phyloP scores from a whole-genome alignment of 1,140 invertebrate species.

The Ceratina australensis region DNA sequence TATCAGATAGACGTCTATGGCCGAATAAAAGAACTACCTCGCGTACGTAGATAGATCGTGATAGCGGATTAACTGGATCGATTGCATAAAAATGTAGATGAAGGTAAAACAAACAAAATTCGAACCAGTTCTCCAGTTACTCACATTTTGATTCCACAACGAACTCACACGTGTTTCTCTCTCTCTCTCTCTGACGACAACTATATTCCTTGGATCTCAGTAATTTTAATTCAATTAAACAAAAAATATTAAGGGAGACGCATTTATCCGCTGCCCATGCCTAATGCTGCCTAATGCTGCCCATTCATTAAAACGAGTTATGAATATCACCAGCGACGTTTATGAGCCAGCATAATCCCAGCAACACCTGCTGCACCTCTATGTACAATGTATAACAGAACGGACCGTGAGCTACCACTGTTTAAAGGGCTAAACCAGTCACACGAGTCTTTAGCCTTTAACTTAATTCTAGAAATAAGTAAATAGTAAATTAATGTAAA shows the following conservation, averaged over 20 bases:
- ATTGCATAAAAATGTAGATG: constrained; percentile 38
- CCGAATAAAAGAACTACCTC: constrained; percentile 29
- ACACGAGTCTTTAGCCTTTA: no score
- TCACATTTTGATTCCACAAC: constrained; percentile 22
- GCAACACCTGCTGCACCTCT: background rate
- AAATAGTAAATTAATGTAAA: no score
- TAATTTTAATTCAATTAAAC: background rate
- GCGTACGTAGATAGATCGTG: constrained; percentile 21
- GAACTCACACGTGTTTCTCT: background rate
- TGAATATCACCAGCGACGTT: background rate
- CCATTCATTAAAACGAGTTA: background rate
- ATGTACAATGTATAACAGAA: background rate
- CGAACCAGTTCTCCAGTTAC: constrained; percentile 33
- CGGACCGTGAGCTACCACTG: background rate
- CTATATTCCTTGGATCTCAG: background rate
- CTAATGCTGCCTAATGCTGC: no score
- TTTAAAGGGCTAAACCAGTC: no score
- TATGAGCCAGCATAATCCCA: background rate
- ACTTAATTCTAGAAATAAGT: no score
- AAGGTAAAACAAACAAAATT: constrained; percentile 38
- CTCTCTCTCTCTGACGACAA: constrained; percentile 1
- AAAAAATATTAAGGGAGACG: background rate
- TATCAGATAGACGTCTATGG: constrained; percentile 21
- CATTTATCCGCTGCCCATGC: no score
- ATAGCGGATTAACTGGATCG: constrained; percentile 48